Base-by-base conservation (phyloP, 2,888 invertebrate genomes). In the Andrena bicolor region DNA sequence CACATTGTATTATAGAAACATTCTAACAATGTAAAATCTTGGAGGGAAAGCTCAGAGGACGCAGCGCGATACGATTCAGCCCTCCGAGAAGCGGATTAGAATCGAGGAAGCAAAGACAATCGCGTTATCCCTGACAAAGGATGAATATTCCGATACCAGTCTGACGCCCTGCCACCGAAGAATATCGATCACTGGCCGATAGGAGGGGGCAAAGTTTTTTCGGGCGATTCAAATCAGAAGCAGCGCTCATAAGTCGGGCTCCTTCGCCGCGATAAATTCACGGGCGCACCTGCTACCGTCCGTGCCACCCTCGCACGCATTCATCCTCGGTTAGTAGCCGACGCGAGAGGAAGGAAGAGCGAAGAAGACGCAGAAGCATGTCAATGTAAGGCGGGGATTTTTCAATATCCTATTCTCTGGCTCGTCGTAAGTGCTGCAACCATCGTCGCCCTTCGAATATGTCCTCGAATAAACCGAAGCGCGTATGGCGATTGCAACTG, bases 391-490 rank as follows among this genome's bases (percentile, higher is more conserved):
- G 51, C 85, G 76, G 86, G 83, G 89, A 90, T 90, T 91, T 90
- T 90, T 90, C 90, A 91, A 90, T 90, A 90, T 90, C 84, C 90
- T 82, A 90, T 90, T 90, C 90, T 89, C 88, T 80, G 69, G 75
- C 8, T 68, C 74, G 73, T 80, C 77, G 51, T 86, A 77, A 85
- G 84, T 77, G 76, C 76, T 80, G 75, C 58, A 83, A 78, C 51
- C 69, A 70, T 78, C 80, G 65, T 68, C 83, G 75, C 82, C 76
- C 64, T 61, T 23, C 63, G 23, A 70, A 77, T 76, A 74, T 60
- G 61, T 60, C 58, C 35, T 61, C 71, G 73, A 75, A 82, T 84
- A 53, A 76, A 76, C 70, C 68, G 28, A 65, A 20, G 30, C 13
- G 20, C 35, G 8, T 7, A 48, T n/a, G 23, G 32, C n/a, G 69